A percentile compares a stretch with the other conserved stretches of the same genome.
Evolutionary conservation across 2,888 invertebrate genomes (phyloP).

Genomic region (Drosophila engyochracea): DNA sequence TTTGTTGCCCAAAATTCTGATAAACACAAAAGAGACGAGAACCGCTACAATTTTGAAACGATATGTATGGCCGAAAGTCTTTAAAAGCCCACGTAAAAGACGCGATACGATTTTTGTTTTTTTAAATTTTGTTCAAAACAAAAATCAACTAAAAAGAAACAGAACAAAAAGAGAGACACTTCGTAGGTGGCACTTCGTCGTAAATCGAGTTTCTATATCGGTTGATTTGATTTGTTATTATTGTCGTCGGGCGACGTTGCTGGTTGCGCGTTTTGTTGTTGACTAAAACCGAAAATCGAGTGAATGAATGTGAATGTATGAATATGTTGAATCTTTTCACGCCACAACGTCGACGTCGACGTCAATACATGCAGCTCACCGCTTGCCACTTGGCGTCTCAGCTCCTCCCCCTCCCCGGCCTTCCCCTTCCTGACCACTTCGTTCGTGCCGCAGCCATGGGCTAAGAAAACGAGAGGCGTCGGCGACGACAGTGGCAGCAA

Average conservation of each 20-base stretch:
- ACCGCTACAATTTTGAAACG: background rate
- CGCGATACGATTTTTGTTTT: background rate
- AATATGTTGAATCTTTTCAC: slow-evolving; percentile 51
- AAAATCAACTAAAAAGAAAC: background rate
- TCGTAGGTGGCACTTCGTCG: background rate
- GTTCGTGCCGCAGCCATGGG: slow-evolving; percentile 4
- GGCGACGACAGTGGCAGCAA: slow-evolving; percentile 33
- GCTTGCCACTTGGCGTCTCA: slow-evolving; percentile 15
- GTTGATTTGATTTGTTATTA: slow-evolving; percentile 18
- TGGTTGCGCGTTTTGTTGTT: slow-evolving; percentile 64
- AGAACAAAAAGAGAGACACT: background rate
- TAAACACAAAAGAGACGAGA: slow-evolving; percentile 3
- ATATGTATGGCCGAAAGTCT: background rate
- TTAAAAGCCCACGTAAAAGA: background rate
- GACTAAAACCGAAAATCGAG: slow-evolving; percentile 60
- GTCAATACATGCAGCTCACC: slow-evolving; percentile 34
- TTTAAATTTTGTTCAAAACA: background rate
- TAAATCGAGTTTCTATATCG: slow-evolving; percentile 1
- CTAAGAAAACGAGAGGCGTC: slow-evolving; percentile 27
- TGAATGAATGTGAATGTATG: slow-evolving; percentile 45
- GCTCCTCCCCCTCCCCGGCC: background rate
- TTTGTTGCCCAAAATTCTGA: slow-evolving; percentile 1
- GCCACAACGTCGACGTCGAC: slow-evolving; percentile 30
- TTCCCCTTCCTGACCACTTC: background rate
- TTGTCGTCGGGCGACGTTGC: slow-evolving; percentile 43